phyloP scores from a whole-genome alignment of 1,140 invertebrate genomes.

The Penaeus japonicus region DNA sequence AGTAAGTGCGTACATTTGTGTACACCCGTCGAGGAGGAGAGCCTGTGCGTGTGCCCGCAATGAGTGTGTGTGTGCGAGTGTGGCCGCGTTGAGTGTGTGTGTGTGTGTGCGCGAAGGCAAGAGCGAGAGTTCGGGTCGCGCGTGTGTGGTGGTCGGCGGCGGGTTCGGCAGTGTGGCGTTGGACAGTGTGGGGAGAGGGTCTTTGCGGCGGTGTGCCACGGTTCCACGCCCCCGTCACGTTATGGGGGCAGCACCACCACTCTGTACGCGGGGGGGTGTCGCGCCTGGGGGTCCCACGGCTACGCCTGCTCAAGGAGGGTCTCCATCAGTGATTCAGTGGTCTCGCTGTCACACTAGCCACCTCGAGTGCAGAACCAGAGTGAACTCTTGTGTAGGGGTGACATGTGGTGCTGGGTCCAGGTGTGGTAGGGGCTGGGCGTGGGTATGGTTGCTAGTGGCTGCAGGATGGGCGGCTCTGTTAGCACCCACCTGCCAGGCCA shows the following conservation, averaged over 20 bases:
- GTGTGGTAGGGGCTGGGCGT: constrained; percentile 14
- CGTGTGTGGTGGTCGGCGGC: constrained; percentile 29
- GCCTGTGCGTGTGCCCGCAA: not conserved
- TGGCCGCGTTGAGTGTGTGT: not conserved
- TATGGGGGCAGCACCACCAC: constrained; percentile 45
- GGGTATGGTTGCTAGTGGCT: constrained; percentile 33
- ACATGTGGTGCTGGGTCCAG: not conserved
- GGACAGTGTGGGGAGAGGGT: constrained; percentile 37
- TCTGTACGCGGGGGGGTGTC: constrained; percentile 26
- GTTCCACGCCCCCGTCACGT: constrained; percentile 25
- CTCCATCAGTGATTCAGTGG: constrained; percentile 21
- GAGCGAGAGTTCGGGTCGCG: not conserved
- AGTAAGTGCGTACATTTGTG: not conserved
- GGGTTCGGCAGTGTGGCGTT: constrained; percentile 36
- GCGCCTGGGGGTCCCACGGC: constrained; percentile 6
- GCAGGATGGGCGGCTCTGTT: constrained; percentile 40
- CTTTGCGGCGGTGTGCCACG: not conserved
- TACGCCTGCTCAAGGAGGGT: not conserved
- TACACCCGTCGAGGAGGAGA: not conserved
- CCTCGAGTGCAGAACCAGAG: constrained; percentile 33
- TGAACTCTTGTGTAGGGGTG: not conserved
- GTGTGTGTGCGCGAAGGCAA: not conserved
- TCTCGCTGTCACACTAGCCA: constrained; percentile 8
- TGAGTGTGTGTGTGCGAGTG: not conserved
- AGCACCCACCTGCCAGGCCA: constrained; percentile 47